Conservation (phyloP, 2,888 invertebrate species). For the Lasioglossum marginatum region DNA sequence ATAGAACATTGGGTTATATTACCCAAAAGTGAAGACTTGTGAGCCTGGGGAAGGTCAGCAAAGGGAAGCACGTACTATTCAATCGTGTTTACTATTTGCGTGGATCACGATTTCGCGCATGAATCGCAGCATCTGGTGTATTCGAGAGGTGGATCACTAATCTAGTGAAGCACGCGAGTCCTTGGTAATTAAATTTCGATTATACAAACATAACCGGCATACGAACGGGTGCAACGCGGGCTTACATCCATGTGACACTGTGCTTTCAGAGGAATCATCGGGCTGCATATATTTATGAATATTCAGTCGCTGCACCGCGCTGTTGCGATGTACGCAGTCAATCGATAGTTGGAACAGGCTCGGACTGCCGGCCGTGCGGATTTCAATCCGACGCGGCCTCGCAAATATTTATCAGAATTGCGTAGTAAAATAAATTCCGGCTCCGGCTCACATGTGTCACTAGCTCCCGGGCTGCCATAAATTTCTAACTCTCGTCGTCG, state of each 20-base stretch:
- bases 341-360: constrained; percentile 23
- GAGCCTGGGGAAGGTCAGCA: not conserved
- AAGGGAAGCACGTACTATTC: not conserved
- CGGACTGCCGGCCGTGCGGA: not conserved
- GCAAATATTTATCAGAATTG: constrained; percentile 51
- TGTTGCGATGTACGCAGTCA: not conserved
- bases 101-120: constrained; percentile 3
- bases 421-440: constrained; percentile 41
- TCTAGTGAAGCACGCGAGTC: not conserved
- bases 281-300: constrained; percentile 49
- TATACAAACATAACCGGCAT: constrained; percentile 1
- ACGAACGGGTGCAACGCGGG: not conserved
- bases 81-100: not conserved
- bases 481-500: constrained; percentile 8
- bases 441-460: constrained; percentile 14
- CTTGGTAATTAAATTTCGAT: constrained; percentile 48
- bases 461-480: constrained; percentile 7
- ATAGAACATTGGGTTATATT: not conserved
- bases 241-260: not conserved
- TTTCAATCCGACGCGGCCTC: constrained; percentile 23
- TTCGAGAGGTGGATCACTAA: constrained; percentile 19
- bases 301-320: constrained; percentile 29
- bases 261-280: constrained; percentile 25
- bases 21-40: not conserved
- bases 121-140: not conserved